Evolutionary conservation across 1,140 invertebrate species (phyloP), one percentile per base, ranked within the genome.

Genomic region (Adoxophyes honmai): DNA sequence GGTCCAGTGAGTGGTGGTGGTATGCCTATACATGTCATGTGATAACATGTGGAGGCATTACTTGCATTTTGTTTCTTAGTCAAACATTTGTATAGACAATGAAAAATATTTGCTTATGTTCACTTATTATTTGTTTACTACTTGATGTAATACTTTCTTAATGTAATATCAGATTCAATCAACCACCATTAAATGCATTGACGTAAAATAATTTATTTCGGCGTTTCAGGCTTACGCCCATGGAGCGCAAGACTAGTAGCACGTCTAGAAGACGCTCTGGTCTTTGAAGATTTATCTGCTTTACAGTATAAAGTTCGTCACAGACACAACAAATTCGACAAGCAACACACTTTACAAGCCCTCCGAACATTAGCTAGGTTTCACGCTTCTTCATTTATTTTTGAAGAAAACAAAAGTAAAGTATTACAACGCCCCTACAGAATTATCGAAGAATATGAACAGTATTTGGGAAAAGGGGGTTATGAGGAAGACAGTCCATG

Each of bases 241-340:
- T 88, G 81, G 81, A 78, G 81, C 62, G 59, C 83, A 36, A 66
- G 57, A 48, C 57, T 86, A 10, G 55, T 84, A 11, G 64, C 63
- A 35, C 13, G 59, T 9, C 48, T 84, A 4, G 55, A 80, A n/a
- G 70, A 84, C 35, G 77, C 75, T 16, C 66, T 86, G 52, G 75
- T 88, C 1, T 84, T 85, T 44, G 78, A 87, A 73, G 81, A 88
- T 68, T 66, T 88, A 44, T 76, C 72, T 51, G 59, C 56, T 9
- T 37, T 66, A 16, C 59, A 75, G 37, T 88, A 86, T 48, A 75
- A 65, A 61, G 38, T 63, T 16, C 61, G 64, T 51, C 64, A 83
- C 56, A 82, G 80, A 70, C 74, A 81, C 36, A 44, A 73, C 37
- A 70, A 71, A 34, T 88, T 85, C 48, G 84, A 88, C 44, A 59